Conservation (phyloP, 1,140 invertebrate genomes). For the Tetramorium alpestre region DNA sequence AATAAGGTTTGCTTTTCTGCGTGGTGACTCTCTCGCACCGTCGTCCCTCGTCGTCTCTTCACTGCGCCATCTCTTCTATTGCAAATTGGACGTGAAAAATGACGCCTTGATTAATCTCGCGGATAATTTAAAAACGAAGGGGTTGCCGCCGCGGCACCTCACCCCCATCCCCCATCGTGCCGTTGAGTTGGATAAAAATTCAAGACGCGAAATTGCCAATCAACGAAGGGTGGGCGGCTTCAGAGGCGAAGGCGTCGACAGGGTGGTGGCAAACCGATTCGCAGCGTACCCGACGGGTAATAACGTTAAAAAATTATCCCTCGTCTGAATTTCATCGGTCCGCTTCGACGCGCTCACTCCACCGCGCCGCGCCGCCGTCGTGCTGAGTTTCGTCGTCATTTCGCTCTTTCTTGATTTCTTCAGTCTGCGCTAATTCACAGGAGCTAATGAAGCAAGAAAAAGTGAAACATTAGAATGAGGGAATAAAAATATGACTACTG, state of each 20-base stretch:
- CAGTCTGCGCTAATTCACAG: neutral
- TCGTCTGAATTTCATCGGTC: constrained; percentile 80
- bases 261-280: constrained; percentile 77
- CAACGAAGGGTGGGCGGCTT: constrained; percentile 56
- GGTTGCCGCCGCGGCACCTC: constrained; percentile 76
- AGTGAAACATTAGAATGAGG: neutral
- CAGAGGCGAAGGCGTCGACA: constrained; percentile 78
- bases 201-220: constrained; percentile 82
- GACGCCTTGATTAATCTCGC: constrained; percentile 86
- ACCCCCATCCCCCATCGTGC: constrained; percentile 52
- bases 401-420: constrained; percentile 33
- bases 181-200: constrained; percentile 84
- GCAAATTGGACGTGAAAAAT: constrained; percentile 87
- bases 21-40: constrained; percentile 66
- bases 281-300: constrained; percentile 77
- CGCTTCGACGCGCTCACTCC: constrained; percentile 40
- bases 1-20: constrained; percentile 84
- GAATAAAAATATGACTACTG: neutral
- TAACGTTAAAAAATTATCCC: constrained; percentile 86
- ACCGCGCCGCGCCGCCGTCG: neutral
- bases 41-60: constrained; percentile 26
- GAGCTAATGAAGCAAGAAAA: constrained; percentile 32
- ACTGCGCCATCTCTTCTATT: constrained; percentile 81
- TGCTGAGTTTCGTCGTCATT: constrained; percentile 20
- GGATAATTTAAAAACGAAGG: constrained; percentile 87